Conservation (phyloP, 2,797 vertebrate genomes). For the Microhierax caerulescens region DNA sequence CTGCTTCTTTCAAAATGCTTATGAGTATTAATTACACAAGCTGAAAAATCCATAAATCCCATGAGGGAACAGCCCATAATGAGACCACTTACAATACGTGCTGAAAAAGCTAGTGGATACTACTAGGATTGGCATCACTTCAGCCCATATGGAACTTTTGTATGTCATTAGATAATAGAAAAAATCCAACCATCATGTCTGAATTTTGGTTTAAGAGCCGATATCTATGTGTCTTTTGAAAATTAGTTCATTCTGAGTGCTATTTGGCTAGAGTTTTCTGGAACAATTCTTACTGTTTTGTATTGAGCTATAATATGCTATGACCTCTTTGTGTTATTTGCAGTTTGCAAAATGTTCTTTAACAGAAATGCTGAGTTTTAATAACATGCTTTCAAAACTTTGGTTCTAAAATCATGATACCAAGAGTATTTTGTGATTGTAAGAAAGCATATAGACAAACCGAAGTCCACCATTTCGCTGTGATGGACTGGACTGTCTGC, state of each 20-base stretch:
- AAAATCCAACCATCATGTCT: neutral
- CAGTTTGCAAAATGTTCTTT: neutral
- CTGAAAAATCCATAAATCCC: constrained; percentile 21
- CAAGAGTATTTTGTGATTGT: neutral
- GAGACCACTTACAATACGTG: neutral
- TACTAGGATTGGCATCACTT: neutral
- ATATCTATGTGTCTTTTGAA: neutral
- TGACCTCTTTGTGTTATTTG: neutral
- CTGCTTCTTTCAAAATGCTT: neutral
- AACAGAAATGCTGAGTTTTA: neutral
- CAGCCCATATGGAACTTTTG: neutral
- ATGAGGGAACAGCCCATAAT: neutral
- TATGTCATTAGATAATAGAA: neutral
- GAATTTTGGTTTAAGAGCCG: neutral
- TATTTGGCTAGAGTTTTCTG: neutral
- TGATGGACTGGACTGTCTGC: neutral
- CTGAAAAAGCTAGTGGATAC: neutral
- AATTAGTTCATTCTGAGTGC: neutral
- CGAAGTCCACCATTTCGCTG: neutral
- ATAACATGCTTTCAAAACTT: neutral
- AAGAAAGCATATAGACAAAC: neutral
- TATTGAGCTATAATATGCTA: neutral
- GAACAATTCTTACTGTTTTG: neutral
- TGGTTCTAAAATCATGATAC: neutral
- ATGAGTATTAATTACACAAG: neutral